Evolutionary conservation across 2,113 vertebrate species (phyloP), one percentile per base, ranked within the genome.

Genomic region (Seriola dumerili): DNA sequence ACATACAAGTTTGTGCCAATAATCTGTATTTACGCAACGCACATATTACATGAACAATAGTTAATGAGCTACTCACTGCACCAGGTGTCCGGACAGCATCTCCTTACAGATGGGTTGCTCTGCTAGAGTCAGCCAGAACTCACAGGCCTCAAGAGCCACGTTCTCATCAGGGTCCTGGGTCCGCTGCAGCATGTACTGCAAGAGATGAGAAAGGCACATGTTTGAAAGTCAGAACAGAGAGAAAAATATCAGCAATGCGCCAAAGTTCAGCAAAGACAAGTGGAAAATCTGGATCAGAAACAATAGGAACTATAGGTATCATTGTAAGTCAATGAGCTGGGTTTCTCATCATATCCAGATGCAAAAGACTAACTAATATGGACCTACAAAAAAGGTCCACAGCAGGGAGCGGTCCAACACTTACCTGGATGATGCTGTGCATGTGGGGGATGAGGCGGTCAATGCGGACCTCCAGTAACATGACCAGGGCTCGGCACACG

Each of bases 71-170:
- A 95, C 95, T 97, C 93, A 99, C 97, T 98, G 97, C 89, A 97
- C 93, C 77, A 98, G 93, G 84, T 98, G 97, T 12, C 96, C 96
- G 0, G 97, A 96, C 61, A 99, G 95, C 79, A 96, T 96, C 77
- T 98, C 98, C 88, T 99, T 98, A 91, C 98, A 99, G 93, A 99
- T 97, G 17, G 98, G 97, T 70, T 99, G 98, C 88, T 99, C 98
- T 0, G 97, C 98, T 87, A 99, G 89, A 1, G 98, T 99, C 91
- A 99, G 92, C 98, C 98, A 99, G 91, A 99, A 99, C 93, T 99
- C 98, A 0, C 98, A 99, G 62, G 98, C 98, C 92, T 99, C 98
- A 34, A 99, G 93, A 13, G 97, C 96, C 90, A 99, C 98, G 0
- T 98, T 99, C 94, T 99, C 98, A 0, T 99, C 97, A 0, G 96